Evolutionary conservation across 2,888 invertebrate genomes (phyloP), one percentile per base, ranked within the genome.

Genomic region (Campaea margaritaria): DNA sequence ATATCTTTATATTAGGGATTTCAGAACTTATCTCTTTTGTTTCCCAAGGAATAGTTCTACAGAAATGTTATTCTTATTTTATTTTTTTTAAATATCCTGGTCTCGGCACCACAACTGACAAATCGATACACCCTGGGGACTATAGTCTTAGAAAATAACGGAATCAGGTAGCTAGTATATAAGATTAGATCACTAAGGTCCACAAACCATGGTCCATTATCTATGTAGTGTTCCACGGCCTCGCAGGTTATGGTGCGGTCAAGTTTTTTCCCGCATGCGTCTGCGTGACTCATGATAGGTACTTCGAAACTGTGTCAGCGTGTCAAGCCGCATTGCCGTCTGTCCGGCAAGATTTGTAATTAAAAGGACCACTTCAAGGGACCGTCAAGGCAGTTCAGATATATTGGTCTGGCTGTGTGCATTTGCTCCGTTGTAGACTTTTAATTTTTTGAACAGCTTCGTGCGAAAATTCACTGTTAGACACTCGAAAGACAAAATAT

Each of bases 201-300:
- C 31, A 21, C 31, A 3, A 31, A 31, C 31, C 31, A 31, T 31
- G 9, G 31, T 31, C 5, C 31, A 31, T 31, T 9, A 9, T 31
- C 31, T 10, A 31, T 31, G 31, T 10, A 31, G 1, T 36, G 38
- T 9, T 38, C 46, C 13, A 11, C 48, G 59, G 42, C 54, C 59
- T 49, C 12, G 12, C 36, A 42, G 8, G 49, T 48, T 64, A 70
- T 64, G 73, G 70, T 36, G 46, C 68, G 62, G 53, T 58, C 75
- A 57, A 74, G 73, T 71, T 79, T 75, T 81, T 81, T 74, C 73
- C 67, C 67, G 70, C 54, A 58, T 54, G 45, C 61, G 56, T 27
- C 27, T 58, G 68, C 60, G 55, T 79, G 81, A 83, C 68, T 69
- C 67, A 69, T 51, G 10, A 31, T 10, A 31, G 31, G 31, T 31